Evolutionary conservation across 92 coral and sea anemone genomes (phyloP).

Genomic region (Micromussa lordhowensis): DNA sequence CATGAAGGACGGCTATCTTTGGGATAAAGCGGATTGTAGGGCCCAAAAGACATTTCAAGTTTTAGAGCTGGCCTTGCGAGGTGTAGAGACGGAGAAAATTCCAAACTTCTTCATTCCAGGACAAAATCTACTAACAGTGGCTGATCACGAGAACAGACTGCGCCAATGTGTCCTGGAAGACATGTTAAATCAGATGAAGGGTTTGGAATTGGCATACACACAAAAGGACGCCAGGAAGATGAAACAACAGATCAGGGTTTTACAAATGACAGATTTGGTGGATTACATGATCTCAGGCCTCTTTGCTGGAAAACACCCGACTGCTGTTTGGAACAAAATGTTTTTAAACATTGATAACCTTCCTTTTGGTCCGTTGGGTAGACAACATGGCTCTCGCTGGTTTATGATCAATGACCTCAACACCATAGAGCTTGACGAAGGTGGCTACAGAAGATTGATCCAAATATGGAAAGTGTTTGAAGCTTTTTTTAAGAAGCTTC

Average conservation of each 20-base stretch:
- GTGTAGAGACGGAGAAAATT: background rate
- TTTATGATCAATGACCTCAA: conserved; percentile 28
- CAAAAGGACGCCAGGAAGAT: conserved; percentile 7
- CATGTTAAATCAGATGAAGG: too few relatives aligned
- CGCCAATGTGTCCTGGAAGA: conserved; percentile 29
- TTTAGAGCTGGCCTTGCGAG: conserved; percentile 1
- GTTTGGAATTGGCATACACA: background rate
- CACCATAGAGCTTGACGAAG: conserved; percentile 4
- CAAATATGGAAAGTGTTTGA: conserved; percentile 15
- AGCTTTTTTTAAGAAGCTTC: background rate
- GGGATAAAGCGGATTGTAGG: background rate
- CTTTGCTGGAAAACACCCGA: conserved; percentile 27
- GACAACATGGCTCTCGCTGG: conserved; percentile 5
- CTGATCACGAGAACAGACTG: conserved; percentile 37
- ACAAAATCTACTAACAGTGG: conserved; percentile 10
- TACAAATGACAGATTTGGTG: conserved; percentile 33
- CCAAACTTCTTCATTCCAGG: conserved; percentile 6
- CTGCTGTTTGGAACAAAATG: conserved; percentile 37
- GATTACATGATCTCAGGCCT: conserved; percentile 34
- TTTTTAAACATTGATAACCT: conserved; percentile 35
- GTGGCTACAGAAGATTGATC: conserved; percentile 6
- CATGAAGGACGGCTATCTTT: background rate
- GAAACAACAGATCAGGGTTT: conserved; percentile 26
- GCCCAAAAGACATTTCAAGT: background rate
- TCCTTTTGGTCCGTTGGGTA: too few relatives aligned